Evolutionary conservation across 2,797 vertebrate genomes (phyloP), one percentile per base, ranked within the genome.

Genomic region (Myotis planiceps): DNA sequence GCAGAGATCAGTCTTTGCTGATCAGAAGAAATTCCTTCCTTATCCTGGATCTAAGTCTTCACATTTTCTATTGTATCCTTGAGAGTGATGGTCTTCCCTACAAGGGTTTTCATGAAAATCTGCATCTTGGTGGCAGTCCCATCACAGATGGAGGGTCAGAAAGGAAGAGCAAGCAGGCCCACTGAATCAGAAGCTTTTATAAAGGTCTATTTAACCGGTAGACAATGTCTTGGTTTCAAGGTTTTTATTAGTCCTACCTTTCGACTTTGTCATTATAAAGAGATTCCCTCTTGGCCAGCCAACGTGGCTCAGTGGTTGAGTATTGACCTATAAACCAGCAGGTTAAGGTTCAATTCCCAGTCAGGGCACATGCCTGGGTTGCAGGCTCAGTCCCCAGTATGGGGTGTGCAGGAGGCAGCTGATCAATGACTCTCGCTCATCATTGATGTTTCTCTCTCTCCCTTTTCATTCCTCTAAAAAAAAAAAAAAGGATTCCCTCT

Each of bases 181-280:
- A 49, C 45, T 32, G 72, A 74, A 19, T 47, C 72, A 49, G 63
- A 84, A 85, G 18, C 27, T 92, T 92, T 95, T 72, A 58, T 84
- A 92, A 87, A 84, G 49, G 34, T 66, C n/a, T 94, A 82, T 27
- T 94, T 19, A 79, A 34, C 14, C 29, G 16, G 63, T n/a, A 90
- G 88, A 51, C 78, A 83, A 75, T 71, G 9, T 65, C 34, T 88
- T 84, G 74, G 10, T 76, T 15, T 90, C 23, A 75, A 42, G 65
- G 80, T 58, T 76, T 90, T 83, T 80, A 39, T 47, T 91, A 89
- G 34, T 76, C 12, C 27, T 76, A 42, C 34, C 66, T 96, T 89
- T 39, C 78, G 16, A 55, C n/a, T 85, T 79, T 39, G 6, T 39
- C 63, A 63, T 82, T 95, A 60, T 63, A 81, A 85, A 85, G 25